phyloP scores from a whole-genome alignment of 2,113 vertebrate genomes.

The Bostrychus sinensis region DNA sequence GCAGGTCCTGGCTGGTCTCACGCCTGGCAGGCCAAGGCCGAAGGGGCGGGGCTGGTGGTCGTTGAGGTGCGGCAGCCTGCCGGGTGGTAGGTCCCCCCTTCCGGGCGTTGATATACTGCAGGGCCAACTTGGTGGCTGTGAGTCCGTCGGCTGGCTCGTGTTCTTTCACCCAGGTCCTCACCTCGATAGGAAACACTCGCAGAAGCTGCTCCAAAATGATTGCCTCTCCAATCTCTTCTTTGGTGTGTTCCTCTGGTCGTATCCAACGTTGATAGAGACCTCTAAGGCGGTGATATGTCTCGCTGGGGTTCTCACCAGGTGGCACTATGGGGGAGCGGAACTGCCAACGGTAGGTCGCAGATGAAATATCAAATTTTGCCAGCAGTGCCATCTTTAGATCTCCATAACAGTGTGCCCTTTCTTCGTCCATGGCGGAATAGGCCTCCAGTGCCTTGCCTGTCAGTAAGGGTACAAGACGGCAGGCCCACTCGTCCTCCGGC shows the following conservation, averaged over 20 bases:
- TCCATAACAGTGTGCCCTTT: background rate
- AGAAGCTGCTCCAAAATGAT: conserved; percentile 2
- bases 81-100: background rate
- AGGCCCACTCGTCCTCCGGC: conserved; percentile 9
- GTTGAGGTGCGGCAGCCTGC: background rate
- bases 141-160: background rate
- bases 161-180: conserved; percentile 2
- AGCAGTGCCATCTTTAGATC: conserved; percentile 1
- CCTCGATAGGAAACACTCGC: background rate
- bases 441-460: background rate
- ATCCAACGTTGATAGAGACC: background rate
- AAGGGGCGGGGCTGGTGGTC: background rate
- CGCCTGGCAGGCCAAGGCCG: background rate
- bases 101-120: background rate
- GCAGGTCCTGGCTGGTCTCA: background rate
- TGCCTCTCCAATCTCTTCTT: background rate
- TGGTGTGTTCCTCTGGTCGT: background rate
- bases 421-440: conserved; percentile 10
- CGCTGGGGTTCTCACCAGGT: background rate
- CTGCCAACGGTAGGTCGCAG: conserved; percentile 11
- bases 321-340: background rate
- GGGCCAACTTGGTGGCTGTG: background rate
- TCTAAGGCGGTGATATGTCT: conserved; percentile 2
- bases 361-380: conserved; percentile 8
- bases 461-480: background rate